Evolutionary conservation across 2,888 invertebrate genomes (phyloP), one percentile per base, ranked within the genome.

Genomic region (Drosophila mulleri): DNA sequence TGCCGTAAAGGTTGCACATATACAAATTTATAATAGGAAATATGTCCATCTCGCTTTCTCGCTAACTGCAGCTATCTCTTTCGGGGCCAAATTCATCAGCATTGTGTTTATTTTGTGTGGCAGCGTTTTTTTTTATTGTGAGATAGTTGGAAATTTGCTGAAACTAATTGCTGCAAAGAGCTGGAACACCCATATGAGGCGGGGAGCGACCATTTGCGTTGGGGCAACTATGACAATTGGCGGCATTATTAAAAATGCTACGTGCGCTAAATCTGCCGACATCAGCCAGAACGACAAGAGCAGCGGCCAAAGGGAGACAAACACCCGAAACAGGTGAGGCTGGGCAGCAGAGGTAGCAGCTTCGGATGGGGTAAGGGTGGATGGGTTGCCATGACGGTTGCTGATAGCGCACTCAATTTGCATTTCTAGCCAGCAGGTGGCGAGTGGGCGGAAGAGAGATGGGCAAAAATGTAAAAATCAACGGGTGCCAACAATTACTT

Each of bases 371-470:
- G 16, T 2, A n/a, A 26, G 26, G 48, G 26, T 4, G 3, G 42
- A 63, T 26, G 44, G 54, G 69, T 44, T 62, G 79, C 54, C 60
- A 72, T 81, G 84, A 85, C 88, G 82, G 72, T 75, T 72, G 76
- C 84, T 88, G 86, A 86, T 86, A 86, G 90, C 89, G 80, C 75
- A 90, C 79, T 86, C 90, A 90, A 86, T 90, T 90, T 86, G 89
- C 86, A 86, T 86, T 90, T 83, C 63, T 52, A 64, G 67, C 48
- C 60, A 67, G 53, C 50, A 54, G 57, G 29, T 23, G 45, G 48
- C 1, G 5, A 3, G 14, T 14, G 8, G 3, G 8, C 4, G 9
- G 0, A 20, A n/a, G 39, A 12, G 39, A 39, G 54, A 26, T 35
- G 50, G 32, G 32, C 32, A 50, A 50, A 50, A 50, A 20, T 63